Conservation (phyloP, 1,140 invertebrate species). For the Delia radicum region DNA sequence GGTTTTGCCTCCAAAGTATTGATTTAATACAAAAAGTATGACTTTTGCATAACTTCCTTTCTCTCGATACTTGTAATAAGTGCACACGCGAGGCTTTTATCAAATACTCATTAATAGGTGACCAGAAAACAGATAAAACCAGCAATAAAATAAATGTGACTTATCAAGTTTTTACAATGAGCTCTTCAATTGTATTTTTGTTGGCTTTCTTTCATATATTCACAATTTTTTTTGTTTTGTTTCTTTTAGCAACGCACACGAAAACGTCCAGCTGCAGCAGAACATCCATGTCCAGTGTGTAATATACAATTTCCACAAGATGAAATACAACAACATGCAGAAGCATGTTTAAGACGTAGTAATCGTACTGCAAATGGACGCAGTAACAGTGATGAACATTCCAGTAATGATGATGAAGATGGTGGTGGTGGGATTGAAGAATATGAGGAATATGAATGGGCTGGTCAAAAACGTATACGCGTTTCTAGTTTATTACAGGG, state of each 20-base stretch:
- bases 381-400: slow-evolving; percentile 27
- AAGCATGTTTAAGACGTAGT: slow-evolving; percentile 64
- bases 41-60: too few species aligned
- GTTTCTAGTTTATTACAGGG: slow-evolving; percentile 70
- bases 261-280: slow-evolving; percentile 38
- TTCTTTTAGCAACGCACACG: slow-evolving; percentile 36
- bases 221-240: background rate
- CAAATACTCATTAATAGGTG: too few species aligned
- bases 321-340: slow-evolving; percentile 76
- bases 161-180: too few species aligned
- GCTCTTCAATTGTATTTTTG: too few species aligned
- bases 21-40: too few species aligned
- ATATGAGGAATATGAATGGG: slow-evolving; percentile 83
- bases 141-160: too few species aligned
- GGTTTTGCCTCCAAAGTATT: too few species aligned
- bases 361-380: slow-evolving; percentile 41
- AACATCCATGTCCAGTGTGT: slow-evolving; percentile 70
- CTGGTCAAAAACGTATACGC: slow-evolving; percentile 72
- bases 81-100: too few species aligned
- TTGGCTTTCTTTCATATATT: too few species aligned
- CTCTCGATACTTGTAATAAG: too few species aligned
- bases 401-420: slow-evolving; percentile 52
- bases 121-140: too few species aligned
- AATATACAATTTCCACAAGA: slow-evolving; percentile 66
- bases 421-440: slow-evolving; percentile 67